A percentile compares a stretch with the other conserved stretches of the same genome.
These are phyloP conservation scores for Odontesthes bonariensis DNA, from an alignment of 2,113 vertebrate genomes.

Conservation along the genomic window DNA sequence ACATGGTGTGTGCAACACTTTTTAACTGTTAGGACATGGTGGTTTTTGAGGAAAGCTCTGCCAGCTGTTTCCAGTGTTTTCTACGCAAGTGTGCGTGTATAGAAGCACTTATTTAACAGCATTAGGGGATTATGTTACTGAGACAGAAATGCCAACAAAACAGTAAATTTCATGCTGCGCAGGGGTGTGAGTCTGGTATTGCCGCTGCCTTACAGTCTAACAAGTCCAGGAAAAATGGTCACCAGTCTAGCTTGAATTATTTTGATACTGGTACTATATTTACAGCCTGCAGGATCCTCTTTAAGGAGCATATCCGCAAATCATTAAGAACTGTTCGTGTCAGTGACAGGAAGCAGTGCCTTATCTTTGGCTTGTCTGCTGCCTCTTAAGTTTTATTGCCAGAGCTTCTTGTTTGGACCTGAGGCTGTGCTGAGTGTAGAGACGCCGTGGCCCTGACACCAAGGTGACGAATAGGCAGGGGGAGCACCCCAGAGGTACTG, in stretches of 20 bases:
- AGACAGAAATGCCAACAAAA: too few species aligned
- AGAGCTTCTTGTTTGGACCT: conserved; percentile 21
- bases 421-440: conserved; percentile 10
- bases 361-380: conserved; percentile 15
- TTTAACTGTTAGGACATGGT: not conserved
- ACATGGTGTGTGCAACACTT: not conserved
- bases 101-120: too few species aligned
- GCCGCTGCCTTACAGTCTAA: not conserved
- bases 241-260: not conserved
- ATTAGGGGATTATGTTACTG: too few species aligned
- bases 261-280: not conserved
- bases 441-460: conserved; percentile 33
- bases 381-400: conserved; percentile 16
- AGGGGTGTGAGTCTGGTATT: not conserved
- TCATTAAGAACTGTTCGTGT: conserved; percentile 26
- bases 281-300: not conserved
- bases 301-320: not conserved
- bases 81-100: not conserved
- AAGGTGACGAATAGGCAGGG: conserved; percentile 59
- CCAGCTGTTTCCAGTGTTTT: too few species aligned
- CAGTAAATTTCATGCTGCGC: not conserved
- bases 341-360: not conserved
- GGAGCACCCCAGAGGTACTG: conserved; percentile 42
- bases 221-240: not conserved
- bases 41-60: not conserved